Evolutionary conservation across 2,113 vertebrate genomes (phyloP).

Genomic region (Pontoporia blainvillei): DNA sequence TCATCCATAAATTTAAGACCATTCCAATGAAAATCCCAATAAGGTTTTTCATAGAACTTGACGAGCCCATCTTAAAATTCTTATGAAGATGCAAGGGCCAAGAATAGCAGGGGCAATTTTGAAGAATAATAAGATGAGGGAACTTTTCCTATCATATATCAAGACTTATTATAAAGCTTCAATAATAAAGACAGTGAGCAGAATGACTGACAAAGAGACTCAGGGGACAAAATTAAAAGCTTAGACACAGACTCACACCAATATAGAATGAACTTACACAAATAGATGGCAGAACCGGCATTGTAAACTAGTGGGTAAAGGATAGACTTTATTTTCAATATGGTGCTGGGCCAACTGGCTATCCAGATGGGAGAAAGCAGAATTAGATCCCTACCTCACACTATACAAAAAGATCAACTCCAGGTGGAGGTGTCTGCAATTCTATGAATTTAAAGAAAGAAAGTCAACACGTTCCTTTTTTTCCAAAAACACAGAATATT

Average conservation of each 20-base stretch:
- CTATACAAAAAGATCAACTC: neutral
- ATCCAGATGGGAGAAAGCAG: neutral
- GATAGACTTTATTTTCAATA: neutral
- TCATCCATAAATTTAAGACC: neutral
- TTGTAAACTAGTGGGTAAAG: neutral
- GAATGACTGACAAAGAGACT: neutral
- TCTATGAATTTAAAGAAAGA: neutral
- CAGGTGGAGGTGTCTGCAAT: neutral
- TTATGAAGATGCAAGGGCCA: neutral
- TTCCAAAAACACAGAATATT: neutral
- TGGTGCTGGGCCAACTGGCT: neutral
- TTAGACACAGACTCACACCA: neutral
- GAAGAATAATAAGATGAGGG: neutral
- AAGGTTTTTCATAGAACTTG: neutral
- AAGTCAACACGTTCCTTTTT: neutral
- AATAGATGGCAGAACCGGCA: neutral
- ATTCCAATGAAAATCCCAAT: neutral
- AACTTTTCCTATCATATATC: neutral
- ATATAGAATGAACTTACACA: neutral
- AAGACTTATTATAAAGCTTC: neutral
- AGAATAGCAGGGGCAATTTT: neutral
- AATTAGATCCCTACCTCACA: conserved; percentile 1
- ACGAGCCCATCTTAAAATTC: neutral
- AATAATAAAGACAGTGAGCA: neutral
- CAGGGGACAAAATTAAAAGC: neutral